Base-by-base conservation (phyloP, 2,888 invertebrate species). In the Heliconius erato region DNA sequence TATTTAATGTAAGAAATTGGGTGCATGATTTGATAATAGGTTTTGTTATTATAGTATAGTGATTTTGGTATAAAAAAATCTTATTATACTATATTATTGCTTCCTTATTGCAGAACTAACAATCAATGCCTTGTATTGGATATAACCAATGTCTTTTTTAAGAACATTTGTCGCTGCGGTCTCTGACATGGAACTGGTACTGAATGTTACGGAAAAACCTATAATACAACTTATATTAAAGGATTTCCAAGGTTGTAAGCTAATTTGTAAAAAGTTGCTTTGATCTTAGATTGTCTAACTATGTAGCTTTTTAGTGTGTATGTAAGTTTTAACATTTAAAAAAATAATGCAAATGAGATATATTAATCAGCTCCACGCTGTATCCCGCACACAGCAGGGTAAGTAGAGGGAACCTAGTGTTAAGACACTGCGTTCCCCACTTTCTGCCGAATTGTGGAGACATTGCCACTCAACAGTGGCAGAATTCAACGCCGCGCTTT, bases 101-200 rank as follows among this genome's bases (percentile, higher is more conserved):
- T 80, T 80, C 59, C 74, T 80, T 67, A 76, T 80, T 68, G 54
- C 16, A 74, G 35, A 26, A 74, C 40, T 82, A 49, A 63, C 11
- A 28, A 79, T 26, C 68, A 81, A 63, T 76, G 59, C 63, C 2
- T 63, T 59, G 1, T 59, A 67, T 65, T 78, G 19, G 44, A 77
- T 26, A 35, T 63, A 16, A 74, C n/a, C 32, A 35, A 83, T 80
- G 74, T n/a, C 67, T 83, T 69, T n/a, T 83, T 84, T 79, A 81
- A 69, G 28, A 80, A 63, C 65, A n/a, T 77, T 79, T 49, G 83
- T 83, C 72, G 63, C 7, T 68, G 72, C 71, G 77, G 72, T 69
- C 72, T 81, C 71, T 35, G 79, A 77, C 81, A 71, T 65, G 79
- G 83, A 83, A 76, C 83, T 80, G 84, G 83, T 79, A 84, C 84